Evolutionary conservation across 2,888 invertebrate species (phyloP), one percentile per base, ranked within the genome.

Genomic region (Lomographa bimaculata): DNA sequence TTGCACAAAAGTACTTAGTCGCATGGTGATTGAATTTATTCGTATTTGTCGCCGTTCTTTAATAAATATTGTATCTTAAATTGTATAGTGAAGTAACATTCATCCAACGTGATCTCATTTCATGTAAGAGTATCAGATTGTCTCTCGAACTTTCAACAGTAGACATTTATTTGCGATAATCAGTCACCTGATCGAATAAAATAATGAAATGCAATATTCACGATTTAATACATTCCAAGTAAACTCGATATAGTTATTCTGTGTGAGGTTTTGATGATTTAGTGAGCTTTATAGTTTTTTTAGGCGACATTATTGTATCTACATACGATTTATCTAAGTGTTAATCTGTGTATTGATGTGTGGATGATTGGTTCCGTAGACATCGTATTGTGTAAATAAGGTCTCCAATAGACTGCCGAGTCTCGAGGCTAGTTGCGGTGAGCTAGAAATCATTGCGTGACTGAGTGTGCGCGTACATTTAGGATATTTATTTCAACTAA

Each of bases 1-100:
- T 74, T 85, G 87, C 87, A 87, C 87, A 87, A 87, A 84, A 80
- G 85, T 87, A 87, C 86, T 86, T 87, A 87, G 78, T 71, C 66
- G 61, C 69, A 66, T 46, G 71, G 73, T 67, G 74, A 69, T 64
- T 64, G 65, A 64, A 60, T 60, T 67, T 52, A 49, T 57, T 46
- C 50, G 53, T 62, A 50, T 38, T 30, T 58, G 65, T 70, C 66
- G 72, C 75, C 70, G 62, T 53, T 64, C 37, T 68, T 57, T 48
- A 51, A 41, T 43, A 65, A 72, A 72, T 65, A 62, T 54, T 70
- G 64, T 70, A 64, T 60, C 63, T 68, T 60, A 75, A 71, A 68
- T 64, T 67, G 49, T 64, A 60, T 69, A 68, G 59, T 66, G 61
- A 67, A 61, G 59, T 71, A 66, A 64, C 57, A 67, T 79, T 71